Evolutionary conservation across 2,113 vertebrate species (phyloP), one percentile per base, ranked within the genome.

Genomic region (Triplophysa tibetana): DNA sequence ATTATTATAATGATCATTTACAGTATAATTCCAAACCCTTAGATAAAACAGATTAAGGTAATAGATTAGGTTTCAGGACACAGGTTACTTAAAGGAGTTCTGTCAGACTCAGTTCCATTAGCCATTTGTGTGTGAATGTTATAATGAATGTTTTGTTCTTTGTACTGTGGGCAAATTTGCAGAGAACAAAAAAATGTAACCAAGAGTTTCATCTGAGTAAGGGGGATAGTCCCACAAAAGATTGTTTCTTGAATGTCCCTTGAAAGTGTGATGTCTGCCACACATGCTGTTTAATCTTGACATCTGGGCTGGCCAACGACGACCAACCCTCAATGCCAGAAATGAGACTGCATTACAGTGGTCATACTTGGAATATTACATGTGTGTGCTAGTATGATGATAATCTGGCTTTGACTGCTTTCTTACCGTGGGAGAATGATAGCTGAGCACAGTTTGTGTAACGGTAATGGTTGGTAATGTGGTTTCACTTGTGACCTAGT

Each of bases 401-500:
- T 6, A 17, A 17, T 17, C 17, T 17, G 3, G 48, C 2, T 13
- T 50, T 4, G 3, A 41, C 60, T 63, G 45, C 67, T 38, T 7
- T 38, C 1, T 33, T 16, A 33, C 29, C 67, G 17, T 78, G 54
- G 21, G 38, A 78, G 26, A 61, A 45, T 2, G 8, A 58, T 10
- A 56, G 17, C 19, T 19, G 16, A 45, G 65, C 76, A 69, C 21
- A 21, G 43, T 29, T 24, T n/a, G 12, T 61, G 14, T 26, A 26
- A 41, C 8, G 29, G 26, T 23, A 29, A 45, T 21, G 77, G 64
- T 6, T 67, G n/a, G 77, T 56, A 33, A 38, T 78, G 77, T 61
- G 77, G 77, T 69, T 78, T 2, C 21, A 16, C 6, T 2, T 17
- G 24, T 79, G 43, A 70, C 24, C 43, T 43, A 52, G 77, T 62